Evolutionary conservation across 2,797 vertebrate genomes (phyloP).

Genomic region (Pampus argenteus): DNA sequence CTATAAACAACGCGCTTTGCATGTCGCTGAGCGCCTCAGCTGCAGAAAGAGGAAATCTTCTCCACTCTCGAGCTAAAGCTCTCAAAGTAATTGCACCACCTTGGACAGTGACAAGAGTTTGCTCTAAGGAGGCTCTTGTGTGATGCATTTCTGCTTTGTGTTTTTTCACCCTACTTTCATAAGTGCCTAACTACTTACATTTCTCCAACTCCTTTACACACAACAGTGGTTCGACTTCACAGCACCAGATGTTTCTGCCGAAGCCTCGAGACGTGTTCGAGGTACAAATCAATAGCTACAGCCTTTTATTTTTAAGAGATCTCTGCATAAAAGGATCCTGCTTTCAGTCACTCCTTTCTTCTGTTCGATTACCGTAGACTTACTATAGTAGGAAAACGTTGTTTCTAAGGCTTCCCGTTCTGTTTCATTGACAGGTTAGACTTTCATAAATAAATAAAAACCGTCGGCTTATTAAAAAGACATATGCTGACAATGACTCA

Average conservation of each 20-base stretch:
- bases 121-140: constrained; percentile 38
- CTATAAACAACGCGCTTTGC: constrained; percentile 3
- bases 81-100: constrained; percentile 62
- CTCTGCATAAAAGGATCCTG: constrained; percentile 15
- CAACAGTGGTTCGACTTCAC: constrained; percentile 46
- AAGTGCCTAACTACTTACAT: constrained; percentile 42
- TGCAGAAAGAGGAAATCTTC: constrained; percentile 7
- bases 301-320: constrained; percentile 11
- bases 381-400: constrained; percentile 1
- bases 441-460: constrained; percentile 33
- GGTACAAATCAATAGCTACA: constrained; percentile 47
- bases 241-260: constrained; percentile 52
- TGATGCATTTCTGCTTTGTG: constrained; percentile 40
- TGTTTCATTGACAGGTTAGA: neutral
- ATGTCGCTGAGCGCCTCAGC: constrained; percentile 12
- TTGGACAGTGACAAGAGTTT: constrained; percentile 55
- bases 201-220: constrained; percentile 19
- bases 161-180: constrained; percentile 39
- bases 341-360: neutral
- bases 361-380: neutral
- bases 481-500: constrained; percentile 16
- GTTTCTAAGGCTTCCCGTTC: neutral
- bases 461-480: constrained; percentile 48
- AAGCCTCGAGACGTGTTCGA: constrained; percentile 42
- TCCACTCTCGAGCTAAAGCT: constrained; percentile 26